Conservation (phyloP, 2,888 invertebrate species). For the Erebia palarica region DNA sequence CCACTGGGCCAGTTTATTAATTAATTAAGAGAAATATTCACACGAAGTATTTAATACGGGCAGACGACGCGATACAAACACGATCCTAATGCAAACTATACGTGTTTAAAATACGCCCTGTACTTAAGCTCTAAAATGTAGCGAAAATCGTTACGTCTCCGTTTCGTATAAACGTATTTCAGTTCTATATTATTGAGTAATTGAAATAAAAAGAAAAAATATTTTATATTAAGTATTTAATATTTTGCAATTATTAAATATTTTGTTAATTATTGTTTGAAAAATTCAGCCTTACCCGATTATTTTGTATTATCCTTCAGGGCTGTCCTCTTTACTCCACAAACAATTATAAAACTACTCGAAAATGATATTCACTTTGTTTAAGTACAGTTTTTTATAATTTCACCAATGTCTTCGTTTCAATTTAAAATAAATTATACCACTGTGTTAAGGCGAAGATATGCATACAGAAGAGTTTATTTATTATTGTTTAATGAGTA, state of each 20-base stretch:
- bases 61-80: too few species aligned
- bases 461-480: background rate
- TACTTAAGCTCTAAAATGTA: too few species aligned
- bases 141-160: too few species aligned
- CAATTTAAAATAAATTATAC: conserved; percentile 20
- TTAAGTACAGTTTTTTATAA: conserved; percentile 27
- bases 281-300: conserved; percentile 1
- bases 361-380: conserved; percentile 10
- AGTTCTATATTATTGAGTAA: too few species aligned
- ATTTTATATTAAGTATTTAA: too few species aligned
- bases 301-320: background rate
- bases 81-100: too few species aligned
- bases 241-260: background rate
- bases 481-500: background rate
- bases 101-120: too few species aligned
- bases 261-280: background rate
- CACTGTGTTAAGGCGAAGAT: conserved; percentile 26
- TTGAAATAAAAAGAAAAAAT: too few species aligned
- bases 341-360: conserved; percentile 18
- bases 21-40: too few species aligned
- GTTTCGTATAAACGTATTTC: too few species aligned
- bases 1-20: too few species aligned
- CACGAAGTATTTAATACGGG: too few species aligned
- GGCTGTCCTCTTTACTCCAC: conserved; percentile 19
- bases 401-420: background rate